Conservation (phyloP, 2,888 invertebrate genomes). For the Apamea crenata region DNA sequence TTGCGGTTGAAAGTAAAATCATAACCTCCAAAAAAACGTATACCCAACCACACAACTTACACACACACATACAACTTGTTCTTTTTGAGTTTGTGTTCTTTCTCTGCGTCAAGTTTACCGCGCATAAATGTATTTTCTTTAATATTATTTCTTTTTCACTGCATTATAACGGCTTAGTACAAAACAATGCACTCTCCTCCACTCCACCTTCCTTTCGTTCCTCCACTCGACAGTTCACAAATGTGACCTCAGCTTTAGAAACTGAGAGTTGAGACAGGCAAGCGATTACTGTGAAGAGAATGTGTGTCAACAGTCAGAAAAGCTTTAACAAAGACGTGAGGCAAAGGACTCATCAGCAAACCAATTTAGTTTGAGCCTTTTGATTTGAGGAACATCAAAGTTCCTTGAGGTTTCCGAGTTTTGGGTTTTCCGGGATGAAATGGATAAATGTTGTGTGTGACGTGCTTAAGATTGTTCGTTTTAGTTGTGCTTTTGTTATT, state of each 20-base stretch:
- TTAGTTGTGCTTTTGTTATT: not conserved
- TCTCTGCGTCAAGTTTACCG: not conserved
- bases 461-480: conserved; percentile 4
- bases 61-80: not conserved
- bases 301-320: conserved; percentile 73
- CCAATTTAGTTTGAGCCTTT: conserved; percentile 65
- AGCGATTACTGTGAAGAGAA: conserved; percentile 72
- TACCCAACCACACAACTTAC: too few species aligned
- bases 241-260: conserved; percentile 61
- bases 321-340: conserved; percentile 67
- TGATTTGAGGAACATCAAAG: conserved; percentile 64
- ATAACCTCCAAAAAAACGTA: not conserved
- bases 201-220: not conserved
- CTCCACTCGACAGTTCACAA: conserved; percentile 18
- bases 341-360: conserved; percentile 66
- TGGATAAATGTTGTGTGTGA: conserved; percentile 40
- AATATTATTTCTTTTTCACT: not conserved
- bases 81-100: not conserved
- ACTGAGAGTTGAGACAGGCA: conserved; percentile 63
- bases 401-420: conserved; percentile 45
- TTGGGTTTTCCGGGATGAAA: conserved; percentile 51
- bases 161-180: not conserved
- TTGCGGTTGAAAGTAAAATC: not conserved
- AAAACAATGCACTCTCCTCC: conserved; percentile 1
- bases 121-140: not conserved